Percentiles rank a stretch among this genome's conserved stretches.
Evolutionary conservation across 1,140 invertebrate genomes (phyloP).

Genomic region (Penaeus chinensis): DNA sequence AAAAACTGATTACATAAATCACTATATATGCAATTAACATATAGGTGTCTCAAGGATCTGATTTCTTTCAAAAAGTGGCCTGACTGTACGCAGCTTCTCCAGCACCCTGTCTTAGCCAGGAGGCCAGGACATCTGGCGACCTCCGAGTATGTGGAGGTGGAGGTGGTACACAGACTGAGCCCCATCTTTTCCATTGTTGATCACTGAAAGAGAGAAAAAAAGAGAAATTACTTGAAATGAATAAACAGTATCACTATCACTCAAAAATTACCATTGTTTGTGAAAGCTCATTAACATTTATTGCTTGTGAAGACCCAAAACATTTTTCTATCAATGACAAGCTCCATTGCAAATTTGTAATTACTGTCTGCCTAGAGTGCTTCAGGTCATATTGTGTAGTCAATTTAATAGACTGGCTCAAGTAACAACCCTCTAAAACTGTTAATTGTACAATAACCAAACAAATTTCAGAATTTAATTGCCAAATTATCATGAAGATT

Average conservation of each 20-base stretch:
- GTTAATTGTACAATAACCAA: no score
- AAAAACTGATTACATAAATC: no score
- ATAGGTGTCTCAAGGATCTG: no score
- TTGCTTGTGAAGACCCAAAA: no score
- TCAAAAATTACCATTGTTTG: neutral
- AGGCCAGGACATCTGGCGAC: slow-evolving; percentile 95
- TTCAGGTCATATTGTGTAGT: no score
- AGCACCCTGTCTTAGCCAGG: slow-evolving; percentile 78
- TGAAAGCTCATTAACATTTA: neutral
- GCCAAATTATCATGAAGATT: neutral
- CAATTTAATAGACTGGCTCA: no score
- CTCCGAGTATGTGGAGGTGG: slow-evolving; percentile 92
- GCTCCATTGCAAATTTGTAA: neutral
- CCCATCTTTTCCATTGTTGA: slow-evolving; percentile 90
- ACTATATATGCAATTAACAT: no score
- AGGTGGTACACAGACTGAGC: slow-evolving; percentile 92
- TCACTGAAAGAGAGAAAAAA: slow-evolving; percentile 70
- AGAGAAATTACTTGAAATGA: slow-evolving; percentile 7
- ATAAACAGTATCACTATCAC: neutral
- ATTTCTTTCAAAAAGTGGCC: no score
- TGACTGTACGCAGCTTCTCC: no score
- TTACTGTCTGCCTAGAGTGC: neutral
- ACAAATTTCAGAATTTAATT: no score
- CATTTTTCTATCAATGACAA: no score
- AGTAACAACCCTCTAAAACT: no score